A percentile compares a stretch with the other conserved stretches of the same genome.
phyloP scores from a whole-genome alignment of 2,797 vertebrate species.

The Pterois miles region DNA sequence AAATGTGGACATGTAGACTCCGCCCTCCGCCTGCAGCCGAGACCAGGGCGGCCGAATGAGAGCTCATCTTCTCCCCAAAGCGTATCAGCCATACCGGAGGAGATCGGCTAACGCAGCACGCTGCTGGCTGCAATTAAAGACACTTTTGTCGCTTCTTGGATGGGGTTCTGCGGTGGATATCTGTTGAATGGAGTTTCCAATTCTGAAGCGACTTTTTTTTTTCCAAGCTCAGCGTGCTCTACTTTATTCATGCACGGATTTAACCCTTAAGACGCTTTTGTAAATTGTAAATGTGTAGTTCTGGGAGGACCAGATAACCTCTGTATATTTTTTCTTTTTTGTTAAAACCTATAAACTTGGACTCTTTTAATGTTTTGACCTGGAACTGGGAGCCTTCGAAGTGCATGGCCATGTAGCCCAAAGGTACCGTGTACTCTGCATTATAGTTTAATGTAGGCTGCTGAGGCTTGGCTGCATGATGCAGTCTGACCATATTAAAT shows the following conservation, averaged over 20 bases:
- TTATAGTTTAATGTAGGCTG: neutral
- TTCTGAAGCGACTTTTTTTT: conserved; percentile 13
- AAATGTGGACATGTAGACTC: conserved; percentile 21
- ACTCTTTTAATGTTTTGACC: neutral
- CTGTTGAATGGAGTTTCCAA: neutral
- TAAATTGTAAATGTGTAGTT: neutral
- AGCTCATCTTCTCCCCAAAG: conserved; percentile 1
- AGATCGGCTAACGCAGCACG: neutral
- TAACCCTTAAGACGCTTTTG: neutral
- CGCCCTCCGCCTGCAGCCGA: conserved; percentile 26
- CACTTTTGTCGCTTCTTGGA: neutral
- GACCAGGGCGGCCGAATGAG: conserved; percentile 11
- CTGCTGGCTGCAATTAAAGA: too few relatives aligned
- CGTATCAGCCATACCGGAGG: neutral
- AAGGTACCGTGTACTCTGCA: conserved; percentile 24
- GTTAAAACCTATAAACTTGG: neutral
- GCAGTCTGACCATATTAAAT: neutral
- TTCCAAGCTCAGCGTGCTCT: neutral
- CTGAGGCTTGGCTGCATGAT: neutral
- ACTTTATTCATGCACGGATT: conserved; percentile 10
- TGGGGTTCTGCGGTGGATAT: neutral
- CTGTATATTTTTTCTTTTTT: neutral
- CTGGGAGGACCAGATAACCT: neutral
- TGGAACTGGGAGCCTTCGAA: neutral
- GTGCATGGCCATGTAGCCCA: conserved; percentile 2